phyloP scores from a whole-genome alignment of 2,888 invertebrate genomes.

The Ceratothoa steindachneri region DNA sequence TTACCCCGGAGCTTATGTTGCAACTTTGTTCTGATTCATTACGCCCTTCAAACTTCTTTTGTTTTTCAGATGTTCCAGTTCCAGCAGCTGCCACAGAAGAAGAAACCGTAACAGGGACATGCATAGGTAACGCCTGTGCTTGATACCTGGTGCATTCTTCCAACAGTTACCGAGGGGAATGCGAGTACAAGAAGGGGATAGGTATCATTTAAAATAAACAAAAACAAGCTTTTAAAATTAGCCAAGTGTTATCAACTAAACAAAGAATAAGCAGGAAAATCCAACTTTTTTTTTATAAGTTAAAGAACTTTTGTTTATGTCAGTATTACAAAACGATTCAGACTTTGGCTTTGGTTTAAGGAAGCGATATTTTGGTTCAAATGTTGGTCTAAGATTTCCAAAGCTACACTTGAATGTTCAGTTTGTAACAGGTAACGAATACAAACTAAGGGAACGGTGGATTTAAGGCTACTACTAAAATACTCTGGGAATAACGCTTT shows the following conservation, averaged over 20 bases:
- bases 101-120: neutral
- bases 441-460: too few relatives aligned
- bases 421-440: too few relatives aligned
- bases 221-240: neutral
- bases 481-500: too few relatives aligned
- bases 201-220: neutral
- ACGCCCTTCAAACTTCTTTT: neutral
- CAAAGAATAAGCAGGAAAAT: neutral
- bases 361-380: neutral
- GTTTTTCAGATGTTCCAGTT: neutral
- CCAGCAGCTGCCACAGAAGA: conserved; percentile 9
- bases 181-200: neutral
- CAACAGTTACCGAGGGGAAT: neutral
- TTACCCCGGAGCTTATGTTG: neutral
- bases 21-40: neutral
- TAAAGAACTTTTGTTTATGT: neutral
- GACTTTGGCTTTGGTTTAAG: neutral
- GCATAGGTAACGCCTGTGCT: neutral
- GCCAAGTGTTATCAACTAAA: neutral
- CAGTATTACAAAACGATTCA: neutral
- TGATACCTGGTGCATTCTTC: conserved; percentile 11
- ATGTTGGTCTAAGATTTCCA: too few relatives aligned
- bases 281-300: neutral
- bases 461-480: too few relatives aligned
- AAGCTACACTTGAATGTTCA: too few relatives aligned